Evolutionary conservation across 2,888 invertebrate genomes (phyloP).

Genomic region (Orthosia gracilis): DNA sequence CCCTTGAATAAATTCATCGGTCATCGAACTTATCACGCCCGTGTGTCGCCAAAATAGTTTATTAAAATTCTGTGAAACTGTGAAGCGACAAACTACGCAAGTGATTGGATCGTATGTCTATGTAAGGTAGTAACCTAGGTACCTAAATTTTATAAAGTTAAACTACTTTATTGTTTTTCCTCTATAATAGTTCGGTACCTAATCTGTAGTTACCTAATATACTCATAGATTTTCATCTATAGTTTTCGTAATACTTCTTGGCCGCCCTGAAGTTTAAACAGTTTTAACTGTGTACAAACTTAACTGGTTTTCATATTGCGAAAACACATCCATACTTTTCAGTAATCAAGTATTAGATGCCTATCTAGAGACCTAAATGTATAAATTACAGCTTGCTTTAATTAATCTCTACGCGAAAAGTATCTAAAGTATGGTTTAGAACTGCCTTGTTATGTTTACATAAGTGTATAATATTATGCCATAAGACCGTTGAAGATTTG

Average conservation of each 20-base stretch:
- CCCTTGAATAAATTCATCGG: conserved; percentile 80
- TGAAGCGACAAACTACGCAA: conserved; percentile 42
- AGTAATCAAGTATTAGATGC: neutral
- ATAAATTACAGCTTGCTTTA: neutral
- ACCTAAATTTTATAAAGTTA: too few relatives aligned
- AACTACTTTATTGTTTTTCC: too few relatives aligned
- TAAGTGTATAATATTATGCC: conserved; percentile 36
- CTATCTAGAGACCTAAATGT: neutral
- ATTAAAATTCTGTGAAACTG: conserved; percentile 65
- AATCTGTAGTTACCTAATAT: too few relatives aligned
- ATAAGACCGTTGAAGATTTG: conserved; percentile 69
- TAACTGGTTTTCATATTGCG: too few relatives aligned
- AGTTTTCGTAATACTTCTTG: too few relatives aligned
- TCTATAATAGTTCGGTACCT: too few relatives aligned
- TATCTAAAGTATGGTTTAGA: neutral
- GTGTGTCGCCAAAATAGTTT: conserved; percentile 74
- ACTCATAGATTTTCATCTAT: too few relatives aligned
- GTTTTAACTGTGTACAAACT: too few relatives aligned
- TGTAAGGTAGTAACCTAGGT: too few relatives aligned
- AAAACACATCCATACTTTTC: neutral
- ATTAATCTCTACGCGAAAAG: neutral
- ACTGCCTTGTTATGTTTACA: conserved; percentile 34
- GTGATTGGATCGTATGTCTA: conserved; percentile 14
- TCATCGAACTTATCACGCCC: conserved; percentile 73
- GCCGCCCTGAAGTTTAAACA: too few relatives aligned